Base-by-base conservation (phyloP, 2,797 vertebrate genomes). In the Alcedo quadribrachys region DNA sequence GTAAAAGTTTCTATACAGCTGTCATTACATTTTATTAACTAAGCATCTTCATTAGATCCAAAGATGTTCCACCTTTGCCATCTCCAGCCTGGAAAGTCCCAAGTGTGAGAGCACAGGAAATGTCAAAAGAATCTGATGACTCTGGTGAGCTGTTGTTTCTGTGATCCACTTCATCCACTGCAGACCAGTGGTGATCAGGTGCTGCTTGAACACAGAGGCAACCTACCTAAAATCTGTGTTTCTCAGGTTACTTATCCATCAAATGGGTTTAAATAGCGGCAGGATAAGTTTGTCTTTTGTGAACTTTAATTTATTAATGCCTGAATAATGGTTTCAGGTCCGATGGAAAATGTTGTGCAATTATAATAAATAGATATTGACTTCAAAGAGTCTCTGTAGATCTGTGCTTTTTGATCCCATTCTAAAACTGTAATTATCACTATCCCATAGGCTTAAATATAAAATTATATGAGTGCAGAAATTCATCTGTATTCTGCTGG, bases 341-440 rank as follows among this genome's bases (percentile, higher is more conserved):
- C 12, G 11, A 90, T 88, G 63, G 91, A 95, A 94, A 93, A 92
- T 85, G 75, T 79, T 94, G 76, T 90, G 78, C 87, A 89, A 96
- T 95, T 94, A 93, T 88, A 95, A 92, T 95, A 95, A 92, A 93
- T 90, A 93, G 92, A 91, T 91, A 93, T 92, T 92, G 94, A 94
- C 91, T 95, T 96, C 94, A 93, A 96, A 95, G 95, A 82, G 78
- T 81, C 87, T 95, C 94, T 70, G 46, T 66, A 95, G 90, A 87
- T 96, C 87, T 86, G 81, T 65, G 93, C 90, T 94, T 91, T 94
- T 95, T 93, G 91, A 95, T 94, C 93, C 92, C 81, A 68, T 95
- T 95, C 88, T 95, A 87, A 87, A 95, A 77, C 84, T 27, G 33
- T 92, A 95, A 96, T 95, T 95, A 96, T 94, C 86, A 82, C 68